Evolutionary conservation across 2,113 vertebrate species (phyloP).

Genomic region (Gallinago undulata): DNA sequence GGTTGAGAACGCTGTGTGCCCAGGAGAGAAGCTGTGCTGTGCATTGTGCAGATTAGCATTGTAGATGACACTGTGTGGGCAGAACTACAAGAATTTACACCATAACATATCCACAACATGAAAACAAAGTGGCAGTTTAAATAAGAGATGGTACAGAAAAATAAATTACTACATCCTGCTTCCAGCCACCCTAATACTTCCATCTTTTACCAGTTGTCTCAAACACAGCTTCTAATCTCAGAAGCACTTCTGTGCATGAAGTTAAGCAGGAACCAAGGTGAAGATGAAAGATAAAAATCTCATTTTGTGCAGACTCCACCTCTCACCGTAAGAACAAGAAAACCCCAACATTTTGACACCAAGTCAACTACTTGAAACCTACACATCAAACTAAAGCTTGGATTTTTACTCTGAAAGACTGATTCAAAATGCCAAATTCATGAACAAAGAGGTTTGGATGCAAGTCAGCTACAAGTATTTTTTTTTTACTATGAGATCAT

Average conservation of each 20-base stretch:
- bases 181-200: not conserved
- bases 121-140: slow-evolving; percentile 33
- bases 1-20: slow-evolving; percentile 20
- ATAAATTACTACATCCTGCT: not conserved
- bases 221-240: not conserved
- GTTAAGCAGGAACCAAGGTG: not conserved
- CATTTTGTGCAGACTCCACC: not conserved
- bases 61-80: slow-evolving; percentile 7
- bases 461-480: not conserved
- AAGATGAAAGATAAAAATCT: not conserved
- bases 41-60: slow-evolving; percentile 49
- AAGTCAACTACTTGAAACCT: not conserved
- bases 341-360: not conserved
- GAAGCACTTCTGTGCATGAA: not conserved
- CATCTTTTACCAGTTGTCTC: not conserved
- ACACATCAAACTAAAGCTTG: not conserved
- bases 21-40: slow-evolving; percentile 59
- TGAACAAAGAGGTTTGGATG: not conserved
- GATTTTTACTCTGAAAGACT: not conserved
- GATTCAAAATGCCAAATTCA: not conserved
- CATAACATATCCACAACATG: slow-evolving; percentile 20
- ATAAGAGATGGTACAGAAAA: not conserved
- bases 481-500: not conserved
- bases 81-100: slow-evolving; percentile 13
- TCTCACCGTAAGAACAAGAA: not conserved